Evolutionary conservation across 2,797 vertebrate genomes (phyloP), one percentile per base, ranked within the genome.

Genomic region (Meriones psammophilus): DNA sequence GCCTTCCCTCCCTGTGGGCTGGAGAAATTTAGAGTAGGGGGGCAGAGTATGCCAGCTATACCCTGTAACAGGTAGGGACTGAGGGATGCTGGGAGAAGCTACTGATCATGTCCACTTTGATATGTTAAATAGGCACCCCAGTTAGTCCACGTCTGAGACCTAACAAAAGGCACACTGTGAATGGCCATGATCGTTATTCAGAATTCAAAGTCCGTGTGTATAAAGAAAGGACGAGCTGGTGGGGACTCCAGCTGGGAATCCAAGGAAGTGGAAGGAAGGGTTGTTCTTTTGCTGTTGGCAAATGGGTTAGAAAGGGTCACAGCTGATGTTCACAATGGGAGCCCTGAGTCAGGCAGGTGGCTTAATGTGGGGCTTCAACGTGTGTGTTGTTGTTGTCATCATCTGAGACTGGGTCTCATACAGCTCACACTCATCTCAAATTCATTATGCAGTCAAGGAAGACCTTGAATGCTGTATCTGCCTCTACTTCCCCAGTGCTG

Each of bases 221-320:
- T 77, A 68, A 73, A 81, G n/a, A 54, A 20, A 42, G 66, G 8
- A 30, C n/a, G 54, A 87, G 5, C 68, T 77, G 1, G 91, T 24
- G 15, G 77, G n/a, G 13, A 33, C 54, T 56, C 86, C 15, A 12
- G 2, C 30, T 5, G n/a, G 60, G 86, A 62, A 56, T 58, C 60
- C 20, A 39, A 89, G 58, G 56, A 69, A 56, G 7, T 56, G 28
- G 9, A 56, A 62, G 7, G 24, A 92, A 84, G n/a, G 6, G 46
- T 88, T 88, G 26, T 76, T 92, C 83, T 60, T 33, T 91, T 78
- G 74, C 60, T 62, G 30, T 79, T 74, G 42, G 33, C 36, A 91
- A 69, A 20, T 22, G 62, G 42, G 28, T 85, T 91, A 22, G 18
- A 73, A 79, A 85, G 66, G 26, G 22, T 68, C 76, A 50, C 8